Evolutionary conservation across 2,888 invertebrate species (phyloP).

Genomic region (Griposia aprilina): DNA sequence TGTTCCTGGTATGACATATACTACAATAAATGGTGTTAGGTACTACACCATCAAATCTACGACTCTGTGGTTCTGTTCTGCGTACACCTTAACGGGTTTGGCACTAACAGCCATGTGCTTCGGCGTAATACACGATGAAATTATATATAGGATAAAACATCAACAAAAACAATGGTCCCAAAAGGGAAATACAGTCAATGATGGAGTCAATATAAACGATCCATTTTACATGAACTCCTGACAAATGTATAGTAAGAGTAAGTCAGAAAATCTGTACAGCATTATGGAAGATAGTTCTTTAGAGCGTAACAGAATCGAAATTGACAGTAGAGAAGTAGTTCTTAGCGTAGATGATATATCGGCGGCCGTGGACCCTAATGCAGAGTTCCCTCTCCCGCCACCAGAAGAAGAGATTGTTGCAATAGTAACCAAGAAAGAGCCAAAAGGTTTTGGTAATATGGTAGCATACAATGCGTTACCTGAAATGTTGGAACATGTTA

Average conservation of each 20-base stretch:
- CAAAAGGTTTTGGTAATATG: slow-evolving; percentile 88
- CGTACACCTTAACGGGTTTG: slow-evolving; percentile 96
- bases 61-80: slow-evolving; percentile 97
- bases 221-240: slow-evolving; percentile 93
- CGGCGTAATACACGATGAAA: slow-evolving; percentile 96
- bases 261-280: slow-evolving; percentile 90
- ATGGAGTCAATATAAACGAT: slow-evolving; percentile 92
- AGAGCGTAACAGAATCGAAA: slow-evolving; percentile 87
- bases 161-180: slow-evolving; percentile 92
- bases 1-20: slow-evolving; percentile 93
- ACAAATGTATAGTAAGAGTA: slow-evolving; percentile 92
- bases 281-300: slow-evolving; percentile 89
- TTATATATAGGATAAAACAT: slow-evolving; percentile 95
- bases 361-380: slow-evolving; percentile 78
- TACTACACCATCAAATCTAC: slow-evolving; percentile 91
- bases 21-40: slow-evolving; percentile 88
- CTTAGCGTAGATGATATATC: slow-evolving; percentile 89
- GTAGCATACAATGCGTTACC: slow-evolving; percentile 89
- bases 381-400: slow-evolving; percentile 85
- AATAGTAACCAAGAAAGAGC: slow-evolving; percentile 89
- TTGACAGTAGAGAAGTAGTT: slow-evolving; percentile 88
- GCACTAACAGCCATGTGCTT: slow-evolving; percentile 97
- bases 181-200: slow-evolving; percentile 92
- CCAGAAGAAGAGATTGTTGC: slow-evolving; percentile 89
- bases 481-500: slow-evolving; percentile 88